Base-by-base conservation (phyloP, 2,888 invertebrate species). In the Lithophane leautieri region DNA sequence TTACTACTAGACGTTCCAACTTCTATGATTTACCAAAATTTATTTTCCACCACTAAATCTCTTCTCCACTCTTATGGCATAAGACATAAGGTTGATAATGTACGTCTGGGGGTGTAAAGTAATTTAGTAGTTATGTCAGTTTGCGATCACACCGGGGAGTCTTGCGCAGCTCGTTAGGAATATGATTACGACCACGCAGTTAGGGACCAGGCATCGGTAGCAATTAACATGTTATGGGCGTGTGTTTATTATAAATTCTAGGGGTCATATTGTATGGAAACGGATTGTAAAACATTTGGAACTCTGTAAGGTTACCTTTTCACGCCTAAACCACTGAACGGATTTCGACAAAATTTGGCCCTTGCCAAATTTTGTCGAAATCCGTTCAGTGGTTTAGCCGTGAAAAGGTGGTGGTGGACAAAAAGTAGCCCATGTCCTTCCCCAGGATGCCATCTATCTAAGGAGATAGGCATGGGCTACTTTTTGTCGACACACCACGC, bases 221-320 rank as follows among this genome's bases (percentile, higher is more conserved):
- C 88, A 85, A 88, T 87, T 85, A 89, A 83, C 81, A 82, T 88
- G 85, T 87, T 81, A 80, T 74, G 61, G 73, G 68, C 73, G 68
- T 68, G 69, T 79, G 73, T 65, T 76, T 73, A 71, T 79, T 76
- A 47, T 58, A 34, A 68, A 76, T 62, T 52, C 25, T 65, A 25
- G 16, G 4, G 16, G 42, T 60, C n/a, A 28, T 16, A 42, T 60
- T 70, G 40, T 70, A 44, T 25, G 56, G n/a, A 14, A 63, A 77
- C 50, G 50, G 42, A 44, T 42, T 50, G 50, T 25, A 12, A 56
- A 63, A n/a, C 4, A 42, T 56, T 70, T 69, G 8, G 1, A 14
- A n/a, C 14, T 44, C 22, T 56, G 25, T n/a, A n/a, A n/a, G n/a
- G 34, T 34, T 1, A 34, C 34, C 34, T 34, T 34, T 34, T 34